A percentile compares a stretch with the other conserved stretches of the same genome.
Conservation (phyloP, 92 coral and sea anemone species). For the Heteractis magnifica region DNA sequence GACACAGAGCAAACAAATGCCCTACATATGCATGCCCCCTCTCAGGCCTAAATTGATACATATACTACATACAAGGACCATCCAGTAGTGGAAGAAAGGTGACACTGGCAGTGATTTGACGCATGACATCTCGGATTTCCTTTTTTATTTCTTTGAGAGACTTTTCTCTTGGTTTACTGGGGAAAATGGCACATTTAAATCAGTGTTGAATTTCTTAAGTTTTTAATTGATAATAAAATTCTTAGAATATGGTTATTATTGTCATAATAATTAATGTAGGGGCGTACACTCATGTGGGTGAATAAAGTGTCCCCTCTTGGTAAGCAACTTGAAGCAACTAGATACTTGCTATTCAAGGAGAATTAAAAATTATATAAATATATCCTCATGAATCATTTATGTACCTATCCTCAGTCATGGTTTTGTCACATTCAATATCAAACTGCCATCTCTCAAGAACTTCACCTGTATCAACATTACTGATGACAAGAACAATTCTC, state of each 20-base stretch:
- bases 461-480: conserved; percentile 70
- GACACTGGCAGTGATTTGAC: conserved; percentile 95
- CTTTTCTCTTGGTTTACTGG: conserved; percentile 89
- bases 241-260: too few relatives aligned
- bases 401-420: conserved; percentile 41
- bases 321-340: too few relatives aligned
- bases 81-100: conserved; percentile 96
- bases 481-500: conserved; percentile 90
- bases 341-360: not conserved
- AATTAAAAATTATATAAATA: too few relatives aligned
- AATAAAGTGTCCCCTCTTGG: too few relatives aligned
- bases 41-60: not conserved
- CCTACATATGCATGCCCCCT: not conserved
- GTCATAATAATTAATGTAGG: too few relatives aligned
- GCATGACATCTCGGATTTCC: conserved; percentile 94
- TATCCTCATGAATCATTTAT: not conserved
- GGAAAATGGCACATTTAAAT: not conserved
- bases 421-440: conserved; percentile 84
- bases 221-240: too few relatives aligned
- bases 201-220: not conserved
- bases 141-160: conserved; percentile 86
- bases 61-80: conserved; percentile 75
- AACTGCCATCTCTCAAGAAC: conserved; percentile 96
- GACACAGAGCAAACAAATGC: too few relatives aligned
- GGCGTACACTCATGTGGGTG: too few relatives aligned